Conservation (phyloP, 2,888 invertebrate species). For the Acleris laterana region DNA sequence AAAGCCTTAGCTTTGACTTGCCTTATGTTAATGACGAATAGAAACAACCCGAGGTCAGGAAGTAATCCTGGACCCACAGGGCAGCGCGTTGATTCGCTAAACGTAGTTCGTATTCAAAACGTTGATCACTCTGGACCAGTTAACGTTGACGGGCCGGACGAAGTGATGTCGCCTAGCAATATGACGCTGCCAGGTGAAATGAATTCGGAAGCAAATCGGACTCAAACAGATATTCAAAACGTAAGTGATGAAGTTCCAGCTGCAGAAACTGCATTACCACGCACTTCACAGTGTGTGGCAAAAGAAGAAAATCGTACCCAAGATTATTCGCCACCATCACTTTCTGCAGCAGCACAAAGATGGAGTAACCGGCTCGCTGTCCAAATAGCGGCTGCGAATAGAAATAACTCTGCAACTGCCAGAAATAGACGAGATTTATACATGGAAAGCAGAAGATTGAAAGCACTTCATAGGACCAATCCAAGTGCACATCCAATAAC, state of each 20-base stretch:
- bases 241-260: slow-evolving; percentile 41
- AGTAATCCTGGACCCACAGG: slow-evolving; percentile 52
- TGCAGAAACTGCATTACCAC: slow-evolving; percentile 41
- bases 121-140: slow-evolving; percentile 71
- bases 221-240: slow-evolving; percentile 38
- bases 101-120: slow-evolving; percentile 72
- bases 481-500: slow-evolving; percentile 69
- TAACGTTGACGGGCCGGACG: slow-evolving; percentile 71
- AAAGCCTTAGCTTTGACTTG: slow-evolving; percentile 77
- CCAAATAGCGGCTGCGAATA: slow-evolving; percentile 76
- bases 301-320: slow-evolving; percentile 42
- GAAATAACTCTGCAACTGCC: slow-evolving; percentile 73
- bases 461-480: slow-evolving; percentile 75
- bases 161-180: slow-evolving; percentile 50
- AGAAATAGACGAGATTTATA: slow-evolving; percentile 70
- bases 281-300: slow-evolving; percentile 45
- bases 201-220: slow-evolving; percentile 44
- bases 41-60: slow-evolving; percentile 52
- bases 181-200: slow-evolving; percentile 30
- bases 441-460: slow-evolving; percentile 66
- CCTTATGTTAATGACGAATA: slow-evolving; percentile 75
- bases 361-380: slow-evolving; percentile 78
- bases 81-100: slow-evolving; percentile 62
- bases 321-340: slow-evolving; percentile 44
- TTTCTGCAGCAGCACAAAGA: slow-evolving; percentile 50